Evolutionary conservation across 92 coral and sea anemone species (phyloP), one percentile per base, ranked within the genome.

Genomic region (Porites cylindrica): DNA sequence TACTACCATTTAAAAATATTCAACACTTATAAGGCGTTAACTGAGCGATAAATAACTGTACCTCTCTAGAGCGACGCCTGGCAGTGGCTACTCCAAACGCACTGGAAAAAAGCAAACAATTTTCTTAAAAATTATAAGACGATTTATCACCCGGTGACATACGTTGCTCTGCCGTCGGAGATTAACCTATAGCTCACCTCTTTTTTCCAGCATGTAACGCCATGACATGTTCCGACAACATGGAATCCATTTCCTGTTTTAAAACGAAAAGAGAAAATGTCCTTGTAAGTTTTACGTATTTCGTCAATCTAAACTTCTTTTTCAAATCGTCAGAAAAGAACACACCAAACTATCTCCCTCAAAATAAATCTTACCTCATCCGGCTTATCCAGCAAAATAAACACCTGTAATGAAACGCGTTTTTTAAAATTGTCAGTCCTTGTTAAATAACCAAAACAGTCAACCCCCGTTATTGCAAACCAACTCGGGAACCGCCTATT

Each of bases 201-300:
- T 95, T 95, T 88, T 95, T 97, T 68, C 98, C 98, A 75, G 98
- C 91, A 76, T 97, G 99, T 84, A 97, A 73, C 23, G 99, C 99
- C 98, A 97, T 97, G 8, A 97, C 99, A 70, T 97, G 99, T 54
- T 93, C 99, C n/a, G 99, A 95, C 87, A 97, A 78, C 93, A 91
- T 88, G 21, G 92, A 93, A 68, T 97, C 99, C 98, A 97, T 97
- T 82, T 97, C 98, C 99, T 97, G 85, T 19, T 1, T 7, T 12
- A 63, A 51, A 51, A 51, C 51, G 19, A 16, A 47, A 17, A 47
- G 16, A 70, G 1, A 66, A 38, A 38, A 38, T 38, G 47, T 38
- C 47, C 6, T 38, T 38, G 47, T 38, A 38, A 38, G 47, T 38
- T 38, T 38, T 38, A 38, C 47, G 47, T 38, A 38, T 38, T 38